Base-by-base conservation (phyloP, 2,888 invertebrate species). In the Eucera pruinosa region DNA sequence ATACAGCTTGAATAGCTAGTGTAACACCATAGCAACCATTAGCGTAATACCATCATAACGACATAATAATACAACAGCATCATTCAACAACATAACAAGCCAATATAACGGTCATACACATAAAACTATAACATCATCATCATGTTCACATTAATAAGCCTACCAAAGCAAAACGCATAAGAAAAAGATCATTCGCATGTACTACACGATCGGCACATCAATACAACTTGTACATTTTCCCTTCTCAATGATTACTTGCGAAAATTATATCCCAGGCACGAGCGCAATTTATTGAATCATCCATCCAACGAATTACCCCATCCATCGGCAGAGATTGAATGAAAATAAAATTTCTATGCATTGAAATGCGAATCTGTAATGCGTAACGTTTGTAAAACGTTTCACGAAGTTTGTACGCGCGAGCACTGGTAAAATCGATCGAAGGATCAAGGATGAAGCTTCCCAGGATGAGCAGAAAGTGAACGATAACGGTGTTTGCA, bases 1-100 rank as follows among this genome's bases (percentile, higher is more conserved):
- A 23, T 41, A 27, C n/a, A 18, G 18, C 13, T 27, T 27, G 2
- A 43, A 11, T n/a, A 23, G 11, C 0, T 11, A 23, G 4, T 13
- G 6, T 23, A 47, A 36, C 33, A 23, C 33, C 18, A 33, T 15
- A 20, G 20, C 13, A 20, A 7, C 30, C n/a, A 23, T 61, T n/a
- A 43, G 43, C 27, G 27, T 9, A 13, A 27, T 15, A 58, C 2
- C 61, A 15, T n/a, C n/a, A 9, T 47, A 61, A 61, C 61, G 61
- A 61, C 61, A 23, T 61, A 36, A 48, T 61, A 33, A n/a, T n/a
- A 9, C 47, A 23, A 48, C 61, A 23, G 13, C 36, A 47, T 47
- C 33, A 15, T 43, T 58, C 58, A 47, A 61, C n/a, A 33, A 33
- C 47, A 23, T 61, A 47, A 45, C 30, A 11, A 47, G n/a, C n/a